Percentiles rank a stretch among this genome's conserved stretches.
Evolutionary conservation across 2,888 invertebrate species (phyloP).

Genomic region (Hirudinaria manillensis): DNA sequence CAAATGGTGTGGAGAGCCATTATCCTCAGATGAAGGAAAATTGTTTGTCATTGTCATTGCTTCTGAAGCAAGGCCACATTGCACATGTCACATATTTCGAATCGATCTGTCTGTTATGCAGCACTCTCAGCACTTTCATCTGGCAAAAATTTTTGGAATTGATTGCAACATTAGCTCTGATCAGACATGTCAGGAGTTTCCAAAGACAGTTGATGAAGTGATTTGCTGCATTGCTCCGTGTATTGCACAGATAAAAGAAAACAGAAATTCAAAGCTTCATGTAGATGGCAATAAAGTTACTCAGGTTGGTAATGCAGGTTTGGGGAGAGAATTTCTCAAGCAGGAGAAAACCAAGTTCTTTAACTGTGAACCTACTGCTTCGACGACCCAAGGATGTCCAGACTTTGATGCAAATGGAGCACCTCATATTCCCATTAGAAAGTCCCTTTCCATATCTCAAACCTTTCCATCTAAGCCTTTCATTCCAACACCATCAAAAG

Average conservation of each 20-base stretch:
- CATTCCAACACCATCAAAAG: background rate
- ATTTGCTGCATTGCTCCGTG: background rate
- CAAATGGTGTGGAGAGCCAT: background rate
- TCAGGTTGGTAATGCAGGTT: background rate
- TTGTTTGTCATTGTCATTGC: constrained; percentile 7
- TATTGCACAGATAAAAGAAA: background rate
- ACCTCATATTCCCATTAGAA: background rate
- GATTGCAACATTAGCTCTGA: background rate
- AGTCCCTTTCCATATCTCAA: background rate
- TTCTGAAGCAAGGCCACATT: background rate
- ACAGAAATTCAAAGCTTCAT: background rate
- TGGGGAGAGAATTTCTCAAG: constrained; percentile 5
- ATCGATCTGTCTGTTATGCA: background rate
- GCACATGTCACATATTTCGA: background rate
- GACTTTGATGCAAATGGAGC: background rate
- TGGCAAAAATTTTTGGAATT: background rate
- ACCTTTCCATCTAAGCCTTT: background rate
- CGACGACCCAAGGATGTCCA: background rate
- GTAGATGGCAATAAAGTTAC: background rate
- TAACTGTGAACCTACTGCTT: background rate
- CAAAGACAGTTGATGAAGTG: background rate
- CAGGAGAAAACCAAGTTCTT: background rate
- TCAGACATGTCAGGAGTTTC: background rate
- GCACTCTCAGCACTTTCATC: background rate
- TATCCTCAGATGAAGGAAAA: background rate